Base-by-base conservation (phyloP, 2,113 vertebrate genomes). In the Petroica traversi region DNA sequence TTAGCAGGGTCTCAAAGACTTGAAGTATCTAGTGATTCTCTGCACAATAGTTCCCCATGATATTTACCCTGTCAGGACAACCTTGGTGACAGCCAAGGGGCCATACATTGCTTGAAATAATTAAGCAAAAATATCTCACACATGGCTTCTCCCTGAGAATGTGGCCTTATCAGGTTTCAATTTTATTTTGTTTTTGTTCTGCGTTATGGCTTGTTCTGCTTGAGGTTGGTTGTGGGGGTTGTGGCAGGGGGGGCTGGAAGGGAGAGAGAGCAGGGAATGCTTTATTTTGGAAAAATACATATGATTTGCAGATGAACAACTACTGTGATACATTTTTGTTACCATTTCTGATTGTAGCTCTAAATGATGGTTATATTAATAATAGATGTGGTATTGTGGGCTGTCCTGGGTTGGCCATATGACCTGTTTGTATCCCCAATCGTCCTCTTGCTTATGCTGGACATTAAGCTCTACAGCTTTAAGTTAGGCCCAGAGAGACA, bases 71-170 rank as follows among this genome's bases (percentile, higher is more conserved):
- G 93, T 90, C 93, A 82, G 68, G 51, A 84, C 88, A 94, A 14
- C 63, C 89, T 76, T 74, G 91, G 93, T 85, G 92, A 96, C 92
- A 92, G 95, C 74, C 79, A 93, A 92, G 95, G 94, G 93, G 88
- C 85, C 80, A 41, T 74, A 81, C 49, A 8, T 96, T 93, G 96
- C 91, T 96, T 97, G 90, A 96, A 97, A 97, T 94, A 97, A 95
- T 96, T 95, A 93, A 83, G 88, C 81, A 95, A 79, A 97, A 89
- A 89, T 76, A 81, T 94, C 92, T 97, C 93, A 97, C 93, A 97
- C 95, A 93, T 97, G 96, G 94, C 93, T 96, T 95, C 91, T 95
- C 91, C 82, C 83, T 11, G 94, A 96, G 95, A 96, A 96, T 97
- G 92, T 52, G 76, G 91, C 79, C 92, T 92, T 94, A 92, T 94